These are phyloP conservation scores for Gallirallus australis DNA, from an alignment of 2,797 vertebrate genomes.

Conservation along the genomic window DNA sequence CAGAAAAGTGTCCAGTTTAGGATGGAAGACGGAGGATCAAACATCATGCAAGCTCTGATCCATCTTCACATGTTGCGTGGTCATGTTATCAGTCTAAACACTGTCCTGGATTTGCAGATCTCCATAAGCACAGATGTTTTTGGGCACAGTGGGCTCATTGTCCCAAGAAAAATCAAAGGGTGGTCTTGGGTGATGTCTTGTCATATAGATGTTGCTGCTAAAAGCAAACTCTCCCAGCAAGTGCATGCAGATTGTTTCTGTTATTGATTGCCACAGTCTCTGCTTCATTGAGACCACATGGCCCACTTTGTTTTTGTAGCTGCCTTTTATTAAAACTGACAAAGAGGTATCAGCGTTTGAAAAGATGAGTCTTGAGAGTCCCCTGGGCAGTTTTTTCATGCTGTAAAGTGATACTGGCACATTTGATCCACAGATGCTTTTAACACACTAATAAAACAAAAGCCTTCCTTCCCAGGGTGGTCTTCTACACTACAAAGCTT, in stretches of 20 bases:
- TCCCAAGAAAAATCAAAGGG: slow-evolving; percentile 34
- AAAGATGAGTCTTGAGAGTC: slow-evolving; percentile 63
- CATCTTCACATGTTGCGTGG: not conserved
- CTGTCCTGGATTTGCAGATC: slow-evolving; percentile 22
- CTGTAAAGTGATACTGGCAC: slow-evolving; percentile 60
- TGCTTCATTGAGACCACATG: slow-evolving; percentile 67
- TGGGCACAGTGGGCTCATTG: slow-evolving; percentile 54
- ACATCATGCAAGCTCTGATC: not conserved
- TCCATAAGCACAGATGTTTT: slow-evolving; percentile 30
- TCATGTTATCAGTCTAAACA: slow-evolving; percentile 20
- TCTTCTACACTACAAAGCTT: slow-evolving; percentile 14
- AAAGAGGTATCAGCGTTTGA: slow-evolving; percentile 54
- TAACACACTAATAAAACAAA: slow-evolving; percentile 61
- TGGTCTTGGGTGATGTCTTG: slow-evolving; percentile 42
- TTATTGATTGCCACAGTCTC: slow-evolving; percentile 43
- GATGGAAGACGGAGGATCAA: not conserved
- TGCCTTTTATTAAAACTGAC: slow-evolving; percentile 71
- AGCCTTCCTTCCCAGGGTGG: slow-evolving; percentile 32
- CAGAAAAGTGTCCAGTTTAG: not conserved
- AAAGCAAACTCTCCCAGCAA: slow-evolving; percentile 53
- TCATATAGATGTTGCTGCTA: slow-evolving; percentile 45
- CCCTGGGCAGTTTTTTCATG: not conserved
- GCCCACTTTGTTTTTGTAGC: slow-evolving; percentile 62
- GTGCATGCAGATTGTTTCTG: slow-evolving; percentile 49
- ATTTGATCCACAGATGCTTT: slow-evolving; percentile 69